Base-by-base conservation (phyloP, 2,888 invertebrate genomes). In the Phlogophora meticulosa region DNA sequence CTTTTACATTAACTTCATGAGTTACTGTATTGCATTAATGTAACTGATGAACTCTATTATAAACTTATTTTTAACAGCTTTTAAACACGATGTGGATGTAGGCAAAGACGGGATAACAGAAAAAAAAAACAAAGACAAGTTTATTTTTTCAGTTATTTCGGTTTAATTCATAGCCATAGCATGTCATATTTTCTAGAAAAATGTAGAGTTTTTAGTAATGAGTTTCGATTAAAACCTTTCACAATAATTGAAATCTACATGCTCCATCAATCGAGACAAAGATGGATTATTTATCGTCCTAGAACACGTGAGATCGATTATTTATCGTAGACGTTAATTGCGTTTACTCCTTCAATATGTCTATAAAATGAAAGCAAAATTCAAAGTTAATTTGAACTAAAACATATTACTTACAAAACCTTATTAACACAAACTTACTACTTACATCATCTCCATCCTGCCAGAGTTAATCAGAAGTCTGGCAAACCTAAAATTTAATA, bases 391-490 rank as follows among this genome's bases (percentile, higher is more conserved):
- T 52, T 51, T 15, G 36, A 53, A 46, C 11, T 20, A 40, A 65
- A 36, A 24, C 10, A 28, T 1, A 22, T 40, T n/a, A 43, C n/a
- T 38, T 17, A 17, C 40, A 53, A n/a, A 42, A 43, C 28, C 17
- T 38, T 53, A 42, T 42, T 61, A 70, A 24, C 10, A n/a, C 15
- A 61, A 69, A 61, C 48, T 64, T 32, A 28, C 24, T 68, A 28
- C 20, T 49, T 15, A 22, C 22, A 56, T 51, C 34, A 62, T 40
- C 20, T 40, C 32, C 34, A 24, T 48, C 4, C 24, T 34, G 32
- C 10, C 43, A 10, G 40, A 22, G 40, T 43, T 57, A 72, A 63
- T 72, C 22, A 72, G 42, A 56, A 57, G 40, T 71, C 56, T 28
- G 34, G 22, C 40, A n/a, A 13, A 45, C 42, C 28, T 42, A 28